phyloP scores from a whole-genome alignment of 2,113 vertebrate genomes.

The Neolamprologus caudopunctatus region DNA sequence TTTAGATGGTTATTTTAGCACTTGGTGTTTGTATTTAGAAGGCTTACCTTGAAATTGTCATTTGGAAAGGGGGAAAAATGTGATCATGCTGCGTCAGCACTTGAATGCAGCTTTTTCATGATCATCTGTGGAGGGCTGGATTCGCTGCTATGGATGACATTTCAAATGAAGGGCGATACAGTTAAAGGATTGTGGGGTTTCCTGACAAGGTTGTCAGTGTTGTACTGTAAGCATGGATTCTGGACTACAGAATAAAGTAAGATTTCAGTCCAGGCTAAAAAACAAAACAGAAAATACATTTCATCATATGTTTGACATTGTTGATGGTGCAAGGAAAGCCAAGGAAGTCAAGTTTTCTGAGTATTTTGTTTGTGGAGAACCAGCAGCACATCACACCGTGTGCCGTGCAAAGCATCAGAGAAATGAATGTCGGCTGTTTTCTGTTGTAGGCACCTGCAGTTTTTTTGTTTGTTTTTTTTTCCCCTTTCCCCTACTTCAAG shows the following conservation, averaged over 20 bases:
- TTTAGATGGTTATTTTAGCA: slow-evolving; percentile 66
- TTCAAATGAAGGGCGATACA: not conserved
- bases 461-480: not conserved
- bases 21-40: slow-evolving; percentile 63
- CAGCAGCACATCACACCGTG: slow-evolving; percentile 29
- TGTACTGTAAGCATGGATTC: not conserved
- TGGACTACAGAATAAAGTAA: not conserved
- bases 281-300: not conserved
- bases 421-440: not conserved
- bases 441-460: not conserved
- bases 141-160: not conserved
- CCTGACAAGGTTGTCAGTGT: slow-evolving; percentile 4
- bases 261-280: slow-evolving; percentile 3
- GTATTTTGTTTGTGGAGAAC: slow-evolving; percentile 12
- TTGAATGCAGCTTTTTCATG: slow-evolving; percentile 26
- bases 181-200: not conserved
- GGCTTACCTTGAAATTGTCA: slow-evolving; percentile 26
- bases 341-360: slow-evolving; percentile 11
- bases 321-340: slow-evolving; percentile 14
- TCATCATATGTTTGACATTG: slow-evolving; percentile 7
- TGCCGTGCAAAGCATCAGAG: not conserved
- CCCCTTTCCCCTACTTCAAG: not conserved
- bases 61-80: not conserved
- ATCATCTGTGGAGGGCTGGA: slow-evolving; percentile 12
- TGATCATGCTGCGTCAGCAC: slow-evolving; percentile 9